These are phyloP conservation scores for Morpho deidamia DNA, from an alignment of 2,888 invertebrate species.

Conservation along the genomic window DNA sequence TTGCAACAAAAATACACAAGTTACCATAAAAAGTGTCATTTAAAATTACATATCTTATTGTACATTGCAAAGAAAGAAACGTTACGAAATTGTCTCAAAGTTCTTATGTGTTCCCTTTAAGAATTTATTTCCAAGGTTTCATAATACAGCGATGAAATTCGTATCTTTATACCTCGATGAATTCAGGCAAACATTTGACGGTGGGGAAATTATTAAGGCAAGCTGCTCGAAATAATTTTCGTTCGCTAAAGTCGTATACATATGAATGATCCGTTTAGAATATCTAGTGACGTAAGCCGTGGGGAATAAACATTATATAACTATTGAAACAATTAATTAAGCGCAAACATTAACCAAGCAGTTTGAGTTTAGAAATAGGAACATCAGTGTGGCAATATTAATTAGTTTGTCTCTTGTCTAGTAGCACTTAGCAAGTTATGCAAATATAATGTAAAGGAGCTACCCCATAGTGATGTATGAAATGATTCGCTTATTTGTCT, in stretches of 20 bases:
- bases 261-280: slow-evolving; percentile 27
- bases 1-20: too few relatives aligned
- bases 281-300: slow-evolving; percentile 26
- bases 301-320: slow-evolving; percentile 27
- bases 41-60: neutral
- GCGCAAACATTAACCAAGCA: slow-evolving; percentile 36
- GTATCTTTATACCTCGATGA: slow-evolving; percentile 16
- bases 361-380: slow-evolving; percentile 16
- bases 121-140: slow-evolving; percentile 1
- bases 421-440: neutral
- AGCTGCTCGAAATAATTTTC: slow-evolving; percentile 28
- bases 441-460: neutral
- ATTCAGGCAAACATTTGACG: slow-evolving; percentile 20
- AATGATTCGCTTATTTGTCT: too few relatives aligned
- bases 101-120: slow-evolving; percentile 4
- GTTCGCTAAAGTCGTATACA: slow-evolving; percentile 10
- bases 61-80: neutral
- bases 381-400: slow-evolving; percentile 11
- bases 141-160: neutral
- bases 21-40: neutral
- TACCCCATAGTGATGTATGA: too few relatives aligned
- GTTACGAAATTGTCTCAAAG: neutral
- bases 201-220: slow-evolving; percentile 25
- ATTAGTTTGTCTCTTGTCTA: slow-evolving; percentile 7
- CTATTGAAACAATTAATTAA: slow-evolving; percentile 48